Percentiles rank a stretch among this genome's conserved stretches.
Conservation (phyloP, 2,888 invertebrate species). For the Trisateles emortualis region DNA sequence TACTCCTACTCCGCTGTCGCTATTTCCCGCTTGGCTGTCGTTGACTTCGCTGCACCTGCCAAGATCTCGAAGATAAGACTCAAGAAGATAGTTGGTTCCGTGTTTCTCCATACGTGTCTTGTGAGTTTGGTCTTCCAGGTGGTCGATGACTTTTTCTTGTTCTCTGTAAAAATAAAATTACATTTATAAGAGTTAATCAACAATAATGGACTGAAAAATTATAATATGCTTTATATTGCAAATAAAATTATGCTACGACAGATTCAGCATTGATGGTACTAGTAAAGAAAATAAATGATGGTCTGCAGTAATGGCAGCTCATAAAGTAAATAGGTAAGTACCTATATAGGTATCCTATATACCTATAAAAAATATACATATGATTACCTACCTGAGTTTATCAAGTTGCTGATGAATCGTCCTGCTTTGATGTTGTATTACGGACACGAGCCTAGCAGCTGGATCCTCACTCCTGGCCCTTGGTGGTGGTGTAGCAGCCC, state of each 20-base stretch:
- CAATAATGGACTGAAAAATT: too few species aligned
- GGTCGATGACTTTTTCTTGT: slow-evolving; percentile 92
- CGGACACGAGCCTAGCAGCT: slow-evolving; percentile 76
- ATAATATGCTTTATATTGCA: too few species aligned
- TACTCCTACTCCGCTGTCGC: slow-evolving; percentile 90
- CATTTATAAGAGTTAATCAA: not conserved
- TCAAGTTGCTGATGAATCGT: slow-evolving; percentile 83
- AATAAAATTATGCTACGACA: too few species aligned
- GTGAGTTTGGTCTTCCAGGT: slow-evolving; percentile 92
- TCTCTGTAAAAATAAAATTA: slow-evolving; percentile 79
- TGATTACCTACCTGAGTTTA: slow-evolving; percentile 71
- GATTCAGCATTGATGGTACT: too few species aligned
- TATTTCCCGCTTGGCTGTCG: slow-evolving; percentile 88
- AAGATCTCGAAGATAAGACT: slow-evolving; percentile 89
- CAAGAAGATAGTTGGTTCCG: slow-evolving; percentile 92
- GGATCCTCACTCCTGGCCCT: slow-evolving; percentile 73
- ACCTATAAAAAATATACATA: not conserved
- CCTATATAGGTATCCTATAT: too few species aligned
- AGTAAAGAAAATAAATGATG: too few species aligned
- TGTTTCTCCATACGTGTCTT: slow-evolving; percentile 90
- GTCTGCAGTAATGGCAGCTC: too few species aligned
- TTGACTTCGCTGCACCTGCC: slow-evolving; percentile 79
- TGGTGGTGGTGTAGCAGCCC: slow-evolving; percentile 72
- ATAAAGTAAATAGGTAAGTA: too few species aligned
- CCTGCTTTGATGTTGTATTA: slow-evolving; percentile 81